Conservation (phyloP, 2,797 vertebrate species). For the Myripristis jacobus region DNA sequence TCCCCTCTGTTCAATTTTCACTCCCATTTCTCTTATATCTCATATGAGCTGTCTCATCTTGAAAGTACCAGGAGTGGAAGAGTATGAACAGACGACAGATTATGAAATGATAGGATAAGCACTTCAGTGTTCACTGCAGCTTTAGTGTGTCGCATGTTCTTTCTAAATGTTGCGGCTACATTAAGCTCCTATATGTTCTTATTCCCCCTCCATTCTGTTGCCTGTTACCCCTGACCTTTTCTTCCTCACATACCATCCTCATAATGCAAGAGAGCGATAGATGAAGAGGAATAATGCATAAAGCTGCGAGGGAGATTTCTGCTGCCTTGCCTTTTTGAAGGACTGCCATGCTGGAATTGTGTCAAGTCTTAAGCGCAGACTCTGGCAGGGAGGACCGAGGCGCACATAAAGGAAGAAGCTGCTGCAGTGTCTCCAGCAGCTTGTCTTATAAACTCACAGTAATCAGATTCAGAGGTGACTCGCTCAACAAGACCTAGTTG, state of each 20-base stretch:
- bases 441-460: constrained; percentile 52
- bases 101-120: constrained; percentile 57
- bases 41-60: constrained; percentile 49
- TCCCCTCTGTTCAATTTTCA: constrained; percentile 42
- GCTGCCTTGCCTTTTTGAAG: constrained; percentile 69
- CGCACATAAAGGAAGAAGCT: constrained; percentile 32
- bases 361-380: constrained; percentile 58
- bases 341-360: constrained; percentile 64
- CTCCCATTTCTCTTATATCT: constrained; percentile 56
- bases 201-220: constrained; percentile 32
- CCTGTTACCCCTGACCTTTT: constrained; percentile 63
- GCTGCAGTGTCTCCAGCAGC: constrained; percentile 53
- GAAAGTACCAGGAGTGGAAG: constrained; percentile 42
- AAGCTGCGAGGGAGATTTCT: constrained; percentile 58
- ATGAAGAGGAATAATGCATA: constrained; percentile 60
- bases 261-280: constrained; percentile 42
- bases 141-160: constrained; percentile 28
- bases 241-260: constrained; percentile 5
- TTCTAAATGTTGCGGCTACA: constrained; percentile 53
- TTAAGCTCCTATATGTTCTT: constrained; percentile 28
- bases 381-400: constrained; percentile 34
- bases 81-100: constrained; percentile 45
- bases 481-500: constrained; percentile 48
- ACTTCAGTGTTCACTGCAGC: constrained; percentile 74
- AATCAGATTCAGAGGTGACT: constrained; percentile 72